Evolutionary conservation across 2,888 invertebrate genomes (phyloP).

Genomic region (Sclerodermus sp.): DNA sequence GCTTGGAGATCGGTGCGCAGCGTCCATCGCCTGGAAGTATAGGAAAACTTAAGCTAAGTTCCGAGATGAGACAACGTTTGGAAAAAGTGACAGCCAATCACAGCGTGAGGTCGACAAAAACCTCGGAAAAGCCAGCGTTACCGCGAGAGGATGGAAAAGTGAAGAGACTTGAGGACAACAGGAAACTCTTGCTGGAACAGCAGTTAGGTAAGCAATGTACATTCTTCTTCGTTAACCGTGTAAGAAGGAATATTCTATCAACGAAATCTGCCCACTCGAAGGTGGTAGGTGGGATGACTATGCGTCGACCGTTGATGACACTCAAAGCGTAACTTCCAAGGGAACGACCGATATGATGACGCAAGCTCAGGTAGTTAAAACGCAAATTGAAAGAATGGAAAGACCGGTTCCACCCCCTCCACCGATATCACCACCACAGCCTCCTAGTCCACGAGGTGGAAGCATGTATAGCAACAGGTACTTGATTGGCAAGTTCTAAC

Average conservation of each 20-base stretch:
- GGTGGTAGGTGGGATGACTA: constrained; percentile 57
- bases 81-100: constrained; percentile 89
- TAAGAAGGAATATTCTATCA: background rate
- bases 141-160: constrained; percentile 68
- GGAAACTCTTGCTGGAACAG: constrained; percentile 82
- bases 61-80: constrained; percentile 87
- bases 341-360: constrained; percentile 57
- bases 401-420: constrained; percentile 61
- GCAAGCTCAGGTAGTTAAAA: constrained; percentile 57
- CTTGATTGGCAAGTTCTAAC: constrained; percentile 1
- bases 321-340: constrained; percentile 54
- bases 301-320: constrained; percentile 53
- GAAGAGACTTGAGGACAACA: constrained; percentile 81
- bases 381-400: constrained; percentile 67
- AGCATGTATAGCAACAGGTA: constrained; percentile 59
- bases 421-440: constrained; percentile 61
- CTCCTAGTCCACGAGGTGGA: constrained; percentile 57
- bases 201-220: constrained; percentile 65
- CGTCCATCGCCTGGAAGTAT: constrained; percentile 85
- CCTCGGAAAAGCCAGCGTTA: constrained; percentile 67
- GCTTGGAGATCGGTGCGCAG: constrained; percentile 80
- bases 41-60: constrained; percentile 86
- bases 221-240: background rate
- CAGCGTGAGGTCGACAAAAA: constrained; percentile 78
- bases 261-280: constrained; percentile 14